These are phyloP conservation scores for Percopsis transmontana DNA, from an alignment of 2,113 vertebrate genomes.

Conservation along the genomic window DNA sequence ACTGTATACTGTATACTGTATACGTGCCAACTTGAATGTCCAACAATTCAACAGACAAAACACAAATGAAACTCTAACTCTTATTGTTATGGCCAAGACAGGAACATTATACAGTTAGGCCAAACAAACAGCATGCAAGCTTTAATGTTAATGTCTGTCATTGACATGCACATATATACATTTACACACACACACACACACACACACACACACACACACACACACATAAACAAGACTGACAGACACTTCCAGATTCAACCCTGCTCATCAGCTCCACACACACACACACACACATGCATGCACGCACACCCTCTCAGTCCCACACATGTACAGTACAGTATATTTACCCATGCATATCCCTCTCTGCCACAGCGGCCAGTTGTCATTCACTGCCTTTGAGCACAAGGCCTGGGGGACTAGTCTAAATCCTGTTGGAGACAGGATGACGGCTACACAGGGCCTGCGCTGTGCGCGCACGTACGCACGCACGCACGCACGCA, in stretches of 20 bases:
- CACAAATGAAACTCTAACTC: too few relatives aligned
- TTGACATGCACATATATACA: neutral
- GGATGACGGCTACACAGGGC: conserved; percentile 62
- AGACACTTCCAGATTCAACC: neutral
- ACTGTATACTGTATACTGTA: too few relatives aligned
- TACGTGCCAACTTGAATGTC: too few relatives aligned
- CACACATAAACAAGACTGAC: neutral
- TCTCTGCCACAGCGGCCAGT: conserved; percentile 63
- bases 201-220: neutral
- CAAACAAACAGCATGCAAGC: too few relatives aligned
- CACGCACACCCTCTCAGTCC: neutral
- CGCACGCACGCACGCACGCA: conserved; percentile 12
- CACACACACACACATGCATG: conserved; percentile 6
- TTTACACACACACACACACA: neutral
- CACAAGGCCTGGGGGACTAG: conserved; percentile 67
- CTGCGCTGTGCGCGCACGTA: conserved; percentile 13
- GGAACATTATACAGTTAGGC: too few relatives aligned
- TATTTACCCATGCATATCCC: conserved; percentile 52
- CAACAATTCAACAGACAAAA: too few relatives aligned
- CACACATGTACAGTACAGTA: conserved; percentile 10
- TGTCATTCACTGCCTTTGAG: conserved; percentile 76
- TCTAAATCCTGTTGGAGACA: conserved; percentile 79
- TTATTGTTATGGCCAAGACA: too few relatives aligned
- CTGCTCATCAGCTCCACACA: neutral
- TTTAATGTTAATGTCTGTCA: neutral